Evolutionary conservation across 2,888 invertebrate species (phyloP).

Genomic region (Agriopis leucophaearia): DNA sequence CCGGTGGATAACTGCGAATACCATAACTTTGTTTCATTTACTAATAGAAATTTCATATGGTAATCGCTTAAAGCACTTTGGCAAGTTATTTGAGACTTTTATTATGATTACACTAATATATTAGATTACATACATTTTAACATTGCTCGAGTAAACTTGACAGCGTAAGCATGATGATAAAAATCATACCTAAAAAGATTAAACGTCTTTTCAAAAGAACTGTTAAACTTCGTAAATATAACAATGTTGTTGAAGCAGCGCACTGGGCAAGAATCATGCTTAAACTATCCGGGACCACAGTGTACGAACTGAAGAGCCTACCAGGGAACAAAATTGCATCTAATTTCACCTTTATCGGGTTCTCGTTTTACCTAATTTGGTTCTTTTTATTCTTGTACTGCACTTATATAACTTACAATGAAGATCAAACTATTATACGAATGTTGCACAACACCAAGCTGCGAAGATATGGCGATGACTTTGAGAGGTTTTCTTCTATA

Average conservation of each 20-base stretch:
- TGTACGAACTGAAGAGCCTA: conserved; percentile 45
- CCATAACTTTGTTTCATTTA: conserved; percentile 70
- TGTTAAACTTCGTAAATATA: conserved; percentile 47
- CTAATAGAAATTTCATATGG: conserved; percentile 15
- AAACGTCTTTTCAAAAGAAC: conserved; percentile 36
- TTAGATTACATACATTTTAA: conserved; percentile 14
- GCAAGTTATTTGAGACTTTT: conserved; percentile 13
- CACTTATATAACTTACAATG: conserved; percentile 53
- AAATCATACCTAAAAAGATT: conserved; percentile 32
- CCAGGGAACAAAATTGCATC: conserved; percentile 43
- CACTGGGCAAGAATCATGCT: conserved; percentile 52
- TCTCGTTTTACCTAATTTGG: conserved; percentile 55
- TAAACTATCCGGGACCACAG: conserved; percentile 58
- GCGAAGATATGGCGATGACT: conserved; percentile 68
- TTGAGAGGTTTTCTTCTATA: conserved; percentile 58
- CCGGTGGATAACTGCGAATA: conserved; percentile 81
- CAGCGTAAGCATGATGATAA: not conserved
- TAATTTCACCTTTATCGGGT: conserved; percentile 56
- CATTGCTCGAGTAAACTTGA: conserved; percentile 9
- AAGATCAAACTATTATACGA: conserved; percentile 67
- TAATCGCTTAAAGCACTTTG: conserved; percentile 15
- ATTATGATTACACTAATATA: conserved; percentile 15
- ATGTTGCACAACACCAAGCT: conserved; percentile 67
- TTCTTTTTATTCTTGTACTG: conserved; percentile 60
- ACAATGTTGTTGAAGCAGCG: conserved; percentile 60